A percentile compares a stretch with the other conserved stretches of the same genome.
Evolutionary conservation across 2,888 invertebrate species (phyloP).

Genomic region (Agonopterix heracliana): DNA sequence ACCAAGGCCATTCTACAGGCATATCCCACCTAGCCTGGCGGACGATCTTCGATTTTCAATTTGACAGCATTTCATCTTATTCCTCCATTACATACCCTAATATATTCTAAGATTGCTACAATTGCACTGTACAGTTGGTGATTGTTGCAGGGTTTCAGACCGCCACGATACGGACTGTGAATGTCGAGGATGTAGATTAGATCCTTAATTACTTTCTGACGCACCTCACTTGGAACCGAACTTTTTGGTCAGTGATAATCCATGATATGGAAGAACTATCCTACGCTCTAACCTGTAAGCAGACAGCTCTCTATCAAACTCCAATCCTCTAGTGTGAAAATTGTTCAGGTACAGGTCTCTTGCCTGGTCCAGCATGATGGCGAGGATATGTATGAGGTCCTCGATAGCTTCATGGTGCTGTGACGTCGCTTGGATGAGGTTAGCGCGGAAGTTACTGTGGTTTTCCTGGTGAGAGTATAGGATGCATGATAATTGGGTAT

Average conservation of each 20-base stretch:
- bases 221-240: slow-evolving; percentile 40
- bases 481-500: no score
- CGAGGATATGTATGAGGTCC: slow-evolving; percentile 78
- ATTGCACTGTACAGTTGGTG: no score
- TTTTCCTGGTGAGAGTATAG: slow-evolving; percentile 40
- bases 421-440: slow-evolving; percentile 54
- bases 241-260: no score
- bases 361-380: slow-evolving; percentile 79
- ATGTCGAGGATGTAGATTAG: slow-evolving; percentile 78
- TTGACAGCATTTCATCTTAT: no score
- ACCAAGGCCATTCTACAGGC: no score
- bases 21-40: no score
- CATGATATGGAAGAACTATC: no score
- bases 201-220: slow-evolving; percentile 73
- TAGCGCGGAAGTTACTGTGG: slow-evolving; percentile 51
- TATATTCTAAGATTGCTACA: no score
- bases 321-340: slow-evolving; percentile 32
- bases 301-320: slow-evolving; percentile 47
- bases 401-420: slow-evolving; percentile 68
- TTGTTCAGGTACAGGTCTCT: slow-evolving; percentile 71
- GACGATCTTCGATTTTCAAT: no score
- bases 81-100: no score
- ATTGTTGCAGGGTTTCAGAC: no score
- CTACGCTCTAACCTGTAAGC: slow-evolving; percentile 42
- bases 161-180: slow-evolving; percentile 36